Conservation (phyloP, 2,113 vertebrate species). For the Ammodytes dubius region DNA sequence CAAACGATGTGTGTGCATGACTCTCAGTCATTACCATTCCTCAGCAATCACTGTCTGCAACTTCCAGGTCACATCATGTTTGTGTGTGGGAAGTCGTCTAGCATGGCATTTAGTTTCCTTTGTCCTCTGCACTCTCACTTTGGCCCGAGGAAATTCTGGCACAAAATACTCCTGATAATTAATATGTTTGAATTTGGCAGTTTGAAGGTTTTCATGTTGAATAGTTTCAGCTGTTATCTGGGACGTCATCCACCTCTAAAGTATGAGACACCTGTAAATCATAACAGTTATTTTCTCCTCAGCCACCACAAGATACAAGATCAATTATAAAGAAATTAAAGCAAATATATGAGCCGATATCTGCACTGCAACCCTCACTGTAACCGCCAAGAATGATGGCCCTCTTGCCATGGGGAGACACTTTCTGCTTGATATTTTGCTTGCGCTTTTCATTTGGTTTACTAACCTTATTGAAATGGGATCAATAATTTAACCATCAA, state of each 20-base stretch:
- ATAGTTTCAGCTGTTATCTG: background rate
- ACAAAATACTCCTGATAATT: background rate
- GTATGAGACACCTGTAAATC: background rate
- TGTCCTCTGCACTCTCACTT: no score
- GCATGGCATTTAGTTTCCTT: slow-evolving; percentile 1
- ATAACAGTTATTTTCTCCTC: background rate
- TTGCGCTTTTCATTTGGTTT: background rate
- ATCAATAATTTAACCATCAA: background rate
- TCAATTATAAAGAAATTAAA: background rate
- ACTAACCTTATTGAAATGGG: background rate
- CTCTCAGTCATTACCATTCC: no score
- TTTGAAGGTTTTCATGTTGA: background rate
- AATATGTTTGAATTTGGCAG: background rate
- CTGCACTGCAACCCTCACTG: background rate
- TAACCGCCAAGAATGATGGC: background rate
- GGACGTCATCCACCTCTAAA: background rate
- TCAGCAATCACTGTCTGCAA: no score
- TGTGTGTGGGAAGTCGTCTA: no score
- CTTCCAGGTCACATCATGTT: no score
- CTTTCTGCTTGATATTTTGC: background rate
- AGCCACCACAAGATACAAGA: background rate
- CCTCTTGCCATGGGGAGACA: background rate
- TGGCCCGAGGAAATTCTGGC: background rate
- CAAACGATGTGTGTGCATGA: no score
- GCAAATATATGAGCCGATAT: background rate